Evolutionary conservation across 2,113 vertebrate genomes (phyloP), one percentile per base, ranked within the genome.

Genomic region (Notothenia coriiceps): DNA sequence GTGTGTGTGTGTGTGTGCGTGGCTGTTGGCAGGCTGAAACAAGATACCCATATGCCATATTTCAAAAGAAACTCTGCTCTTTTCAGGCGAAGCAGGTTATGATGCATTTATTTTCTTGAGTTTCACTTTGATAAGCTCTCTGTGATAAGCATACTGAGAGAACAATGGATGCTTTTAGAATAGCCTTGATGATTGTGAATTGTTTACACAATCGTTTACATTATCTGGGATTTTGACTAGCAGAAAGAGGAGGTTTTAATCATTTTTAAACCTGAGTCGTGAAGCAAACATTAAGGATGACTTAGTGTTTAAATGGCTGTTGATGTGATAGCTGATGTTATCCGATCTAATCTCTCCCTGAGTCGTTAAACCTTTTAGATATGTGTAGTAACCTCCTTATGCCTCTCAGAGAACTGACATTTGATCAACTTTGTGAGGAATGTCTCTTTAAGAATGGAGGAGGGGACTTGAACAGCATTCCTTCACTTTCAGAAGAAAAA

Each of bases 1-100:
- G 43, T 55, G 75, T 44, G 65, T 78, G 71, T 63, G 65, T 54
- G 78, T 65, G 67, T 55, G 80, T 35, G 74, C 4, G 74, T n/a
- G 66, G 62, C 59, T 79, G 51, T 80, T 89, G 84, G 74, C 85
- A 82, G 73, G 72, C 82, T 92, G 87, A 89, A 91, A 92, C 88
- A 55, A 83, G 86, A 89, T 80, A 84, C 78, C 74, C 73, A 57
- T 79, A 63, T 84, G 76, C 74, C 85, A 83, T 81, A 13, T 77
- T 74, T 67, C 51, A 56, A 79, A 72, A 85, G 74, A 74, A 83
- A 71, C 80, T 70, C 44, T 61, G 55, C 69, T 86, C 29, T 82
- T 79, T 74, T 61, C 33, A 70, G 46, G 51, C 22, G 25, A 65
- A 11, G 5, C 66, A 72, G 57, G 51, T 51, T 67, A 22, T 65